Evolutionary conservation across 2,888 invertebrate species (phyloP), one percentile per base, ranked within the genome.

Genomic region (Dendrolimus houi): DNA sequence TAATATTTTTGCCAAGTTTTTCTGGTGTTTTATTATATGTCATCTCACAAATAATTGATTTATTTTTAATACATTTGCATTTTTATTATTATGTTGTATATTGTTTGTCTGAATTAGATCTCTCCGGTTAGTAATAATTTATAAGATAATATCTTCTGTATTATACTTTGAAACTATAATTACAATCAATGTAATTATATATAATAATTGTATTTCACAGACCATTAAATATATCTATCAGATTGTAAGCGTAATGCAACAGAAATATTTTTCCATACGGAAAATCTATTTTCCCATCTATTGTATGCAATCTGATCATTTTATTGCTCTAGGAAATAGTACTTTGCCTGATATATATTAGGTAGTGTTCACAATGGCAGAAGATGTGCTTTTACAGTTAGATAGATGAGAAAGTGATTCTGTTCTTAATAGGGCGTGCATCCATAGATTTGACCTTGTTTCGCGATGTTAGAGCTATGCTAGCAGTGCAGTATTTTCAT

Each of bases 161-260:
- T 9, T 9, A 10, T 47, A 47, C 12, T 0, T 47, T 47, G 47
- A 10, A 47, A 47, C 12, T 47, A 12, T 47, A 47, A 52, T 52
- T 54, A 41, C 55, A 53, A 12, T 53, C 55, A 47, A 68, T 66
- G 70, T 69, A 69, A 69, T 70, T 47, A 47, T 47, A 12, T 47
- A 47, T 12, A 47, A 47, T 56, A 54, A 56, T 53, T 54, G 53
- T 56, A 53, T 47, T 47, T 47, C 47, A 47, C 47, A 47, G 47
- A 47, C 47, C 47, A 47, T 47, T 47, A 47, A 47, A 47, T 47
- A 29, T 29, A 47, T 10, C 47, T 10, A 47, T 47, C 47, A 10
- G 47, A 47, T 47, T 47, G 47, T 47, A 12, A 47, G 3, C 47
- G 47, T 47, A 12, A 47, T 47, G 47, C 47, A 47, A 47, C 12